Percentiles rank a stretch among this genome's conserved stretches.
Evolutionary conservation across 2,113 vertebrate genomes (phyloP).

Genomic region (Planiliza haematocheilus): DNA sequence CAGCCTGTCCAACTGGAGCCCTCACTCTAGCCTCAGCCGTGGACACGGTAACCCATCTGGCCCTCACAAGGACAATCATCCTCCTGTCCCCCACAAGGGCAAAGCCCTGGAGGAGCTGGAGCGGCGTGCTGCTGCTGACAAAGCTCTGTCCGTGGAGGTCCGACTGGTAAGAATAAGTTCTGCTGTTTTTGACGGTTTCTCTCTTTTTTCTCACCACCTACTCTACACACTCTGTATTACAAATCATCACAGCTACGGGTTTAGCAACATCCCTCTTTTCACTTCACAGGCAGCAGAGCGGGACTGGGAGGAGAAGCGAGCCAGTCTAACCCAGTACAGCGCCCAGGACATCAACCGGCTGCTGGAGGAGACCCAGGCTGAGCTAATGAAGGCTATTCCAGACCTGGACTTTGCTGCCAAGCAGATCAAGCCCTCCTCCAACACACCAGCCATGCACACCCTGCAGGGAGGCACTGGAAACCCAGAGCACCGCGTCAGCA

Average conservation of each 20-base stretch:
- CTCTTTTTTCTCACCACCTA: not conserved
- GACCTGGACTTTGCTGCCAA: conserved; percentile 97
- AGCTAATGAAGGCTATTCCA: conserved; percentile 98
- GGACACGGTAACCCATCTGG: conserved; percentile 75
- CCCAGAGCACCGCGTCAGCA: conserved; percentile 89
- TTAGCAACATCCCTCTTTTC: conserved; percentile 3
- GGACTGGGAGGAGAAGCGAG: conserved; percentile 98
- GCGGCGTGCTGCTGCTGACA: conserved; percentile 88
- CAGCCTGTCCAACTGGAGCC: conserved; percentile 83
- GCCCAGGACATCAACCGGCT: conserved; percentile 98
- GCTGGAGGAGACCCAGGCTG: conserved; percentile 96
- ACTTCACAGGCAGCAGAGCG: conserved; percentile 90
- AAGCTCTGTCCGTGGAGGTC: conserved; percentile 92
- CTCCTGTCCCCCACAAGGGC: conserved; percentile 86
- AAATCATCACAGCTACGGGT: not conserved
- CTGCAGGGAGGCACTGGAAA: conserved; percentile 73
- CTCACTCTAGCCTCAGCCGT: conserved; percentile 76
- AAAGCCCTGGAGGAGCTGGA: conserved; percentile 87
- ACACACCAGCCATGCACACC: conserved; percentile 60
- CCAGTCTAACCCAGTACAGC: conserved; percentile 95
- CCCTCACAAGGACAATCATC: conserved; percentile 82
- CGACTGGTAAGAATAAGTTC: conserved; percentile 78
- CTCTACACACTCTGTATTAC: not conserved
- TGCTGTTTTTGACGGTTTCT: not conserved
- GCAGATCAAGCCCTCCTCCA: conserved; percentile 84